Conservation (phyloP, 1,140 invertebrate species). For the Drosophila willistoni region DNA sequence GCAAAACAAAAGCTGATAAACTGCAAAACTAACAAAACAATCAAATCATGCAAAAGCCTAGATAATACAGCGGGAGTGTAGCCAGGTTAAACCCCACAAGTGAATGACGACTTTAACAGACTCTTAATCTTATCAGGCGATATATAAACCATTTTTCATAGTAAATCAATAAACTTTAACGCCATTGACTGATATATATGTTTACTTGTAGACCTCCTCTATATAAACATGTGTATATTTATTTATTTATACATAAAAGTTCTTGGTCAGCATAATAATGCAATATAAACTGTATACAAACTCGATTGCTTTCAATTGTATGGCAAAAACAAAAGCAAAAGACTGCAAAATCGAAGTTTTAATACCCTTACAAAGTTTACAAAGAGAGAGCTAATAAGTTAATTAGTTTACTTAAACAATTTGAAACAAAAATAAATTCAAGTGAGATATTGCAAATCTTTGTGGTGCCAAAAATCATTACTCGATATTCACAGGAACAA, state of each 20-base stretch:
- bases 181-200: constrained; percentile 52
- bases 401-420: no score
- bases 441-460: no score
- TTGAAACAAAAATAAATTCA: no score
- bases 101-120: not conserved
- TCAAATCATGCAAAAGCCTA: constrained; percentile 27
- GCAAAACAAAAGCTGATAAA: constrained; percentile 34
- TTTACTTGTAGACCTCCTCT: not conserved
- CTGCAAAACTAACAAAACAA: constrained; percentile 8
- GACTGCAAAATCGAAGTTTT: constrained; percentile 1
- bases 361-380: not conserved
- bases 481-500: no score
- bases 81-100: constrained; percentile 12
- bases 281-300: constrained; percentile 61
- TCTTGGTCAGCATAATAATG: constrained; percentile 26
- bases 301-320: constrained; percentile 58
- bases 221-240: constrained; percentile 1
- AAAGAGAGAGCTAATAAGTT: no score
- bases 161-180: constrained; percentile 36
- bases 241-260: constrained; percentile 2
- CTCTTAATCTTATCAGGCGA: constrained; percentile 24
- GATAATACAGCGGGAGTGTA: not conserved
- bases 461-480: no score
- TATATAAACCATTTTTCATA: constrained; percentile 28
- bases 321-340: constrained; percentile 40